Percentiles rank a stretch among this genome's conserved stretches.
phyloP scores from a whole-genome alignment of 2,888 invertebrate genomes.

The Dryocosmus kuriphilus region DNA sequence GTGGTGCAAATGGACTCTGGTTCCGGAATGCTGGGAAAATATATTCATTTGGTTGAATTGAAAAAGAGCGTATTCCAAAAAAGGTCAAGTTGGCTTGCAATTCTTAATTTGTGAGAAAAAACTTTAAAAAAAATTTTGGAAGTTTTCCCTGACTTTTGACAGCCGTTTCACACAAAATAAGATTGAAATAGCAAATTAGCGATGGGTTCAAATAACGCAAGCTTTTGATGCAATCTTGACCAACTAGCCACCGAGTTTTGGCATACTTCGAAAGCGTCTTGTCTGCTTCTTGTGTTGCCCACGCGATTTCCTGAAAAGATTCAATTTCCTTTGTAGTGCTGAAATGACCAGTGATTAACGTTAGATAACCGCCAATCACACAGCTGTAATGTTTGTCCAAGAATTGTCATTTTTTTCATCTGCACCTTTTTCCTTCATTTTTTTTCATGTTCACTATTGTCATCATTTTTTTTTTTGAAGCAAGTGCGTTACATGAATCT shows the following conservation, averaged over 20 bases:
- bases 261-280: slow-evolving; percentile 7
- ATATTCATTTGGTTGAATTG: neutral
- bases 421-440: too few relatives aligned
- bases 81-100: slow-evolving; percentile 23
- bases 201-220: slow-evolving; percentile 35
- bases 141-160: neutral
- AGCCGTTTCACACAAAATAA: neutral
- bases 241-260: slow-evolving; percentile 43
- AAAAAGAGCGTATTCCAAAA: slow-evolving; percentile 21
- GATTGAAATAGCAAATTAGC: too few relatives aligned
- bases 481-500: slow-evolving; percentile 9
- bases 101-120: neutral
- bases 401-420: too few relatives aligned
- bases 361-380: neutral
- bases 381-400: neutral
- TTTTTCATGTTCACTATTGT: slow-evolving; percentile 13
- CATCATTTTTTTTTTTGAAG: neutral
- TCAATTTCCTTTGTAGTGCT: slow-evolving; percentile 32
- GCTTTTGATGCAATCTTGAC: slow-evolving; percentile 26
- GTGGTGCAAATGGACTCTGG: too few relatives aligned
- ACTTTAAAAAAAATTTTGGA: too few relatives aligned
- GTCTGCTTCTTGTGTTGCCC: neutral
- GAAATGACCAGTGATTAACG: neutral
- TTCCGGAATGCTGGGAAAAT: too few relatives aligned
- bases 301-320: slow-evolving; percentile 34